Conservation (phyloP, 2,113 vertebrate genomes). For the Dermatemys mawii region DNA sequence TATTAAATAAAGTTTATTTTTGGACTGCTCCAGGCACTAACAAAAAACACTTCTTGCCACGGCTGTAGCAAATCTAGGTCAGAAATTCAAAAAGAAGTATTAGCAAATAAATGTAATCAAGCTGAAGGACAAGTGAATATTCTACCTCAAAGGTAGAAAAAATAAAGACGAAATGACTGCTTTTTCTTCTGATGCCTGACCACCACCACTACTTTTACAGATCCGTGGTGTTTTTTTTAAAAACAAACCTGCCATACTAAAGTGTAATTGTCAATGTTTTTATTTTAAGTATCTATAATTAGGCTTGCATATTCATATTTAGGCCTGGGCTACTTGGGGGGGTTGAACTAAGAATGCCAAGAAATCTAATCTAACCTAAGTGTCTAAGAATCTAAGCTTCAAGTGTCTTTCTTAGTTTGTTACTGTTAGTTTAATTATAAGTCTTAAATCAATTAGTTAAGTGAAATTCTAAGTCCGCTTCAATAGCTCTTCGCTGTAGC, state of each 20-base stretch:
- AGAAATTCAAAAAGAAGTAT: conserved; percentile 32
- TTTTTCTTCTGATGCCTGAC: conserved; percentile 14
- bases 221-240: neutral
- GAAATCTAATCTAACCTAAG: too few species aligned
- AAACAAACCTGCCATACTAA: conserved; percentile 7
- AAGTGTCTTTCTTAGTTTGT: too few species aligned
- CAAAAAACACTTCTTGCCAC: conserved; percentile 43
- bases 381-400: too few species aligned
- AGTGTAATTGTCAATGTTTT: neutral
- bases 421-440: too few species aligned
- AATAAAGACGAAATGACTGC: neutral
- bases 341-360: too few species aligned
- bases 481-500: too few species aligned
- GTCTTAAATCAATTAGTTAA: too few species aligned
- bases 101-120: conserved; percentile 44
- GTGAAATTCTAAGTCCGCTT: too few species aligned
- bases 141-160: conserved; percentile 23
- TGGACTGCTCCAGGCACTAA: conserved; percentile 23
- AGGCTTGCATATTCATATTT: neutral
- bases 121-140: conserved; percentile 28
- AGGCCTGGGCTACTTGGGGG: too few species aligned
- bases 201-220: neutral
- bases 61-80: conserved; percentile 47
- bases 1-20: conserved; percentile 75
- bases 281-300: neutral